These are phyloP conservation scores for Iphiclides podalirius DNA, from an alignment of 2,888 invertebrate species.

Conservation along the genomic window DNA sequence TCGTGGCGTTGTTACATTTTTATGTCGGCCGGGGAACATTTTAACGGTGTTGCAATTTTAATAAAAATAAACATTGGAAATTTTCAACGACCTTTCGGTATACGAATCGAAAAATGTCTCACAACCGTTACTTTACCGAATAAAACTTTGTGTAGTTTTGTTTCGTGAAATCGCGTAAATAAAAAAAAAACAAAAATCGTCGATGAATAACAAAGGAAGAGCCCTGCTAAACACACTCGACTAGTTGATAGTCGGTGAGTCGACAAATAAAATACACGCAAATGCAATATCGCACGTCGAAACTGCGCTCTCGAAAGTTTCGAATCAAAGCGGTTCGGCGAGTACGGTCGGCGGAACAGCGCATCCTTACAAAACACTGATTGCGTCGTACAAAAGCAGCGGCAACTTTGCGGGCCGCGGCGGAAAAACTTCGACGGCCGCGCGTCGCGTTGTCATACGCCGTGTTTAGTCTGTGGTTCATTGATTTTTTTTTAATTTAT, in stretches of 20 bases:
- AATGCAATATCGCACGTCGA: conserved; percentile 73
- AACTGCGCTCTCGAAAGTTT: conserved; percentile 71
- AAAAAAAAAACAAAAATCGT: too few relatives aligned
- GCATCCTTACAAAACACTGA: conserved; percentile 77
- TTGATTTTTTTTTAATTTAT: conserved; percentile 26
- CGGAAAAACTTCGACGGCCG: conserved; percentile 69
- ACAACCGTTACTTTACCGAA: too few relatives aligned
- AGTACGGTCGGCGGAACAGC: conserved; percentile 68
- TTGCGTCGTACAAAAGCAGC: conserved; percentile 66
- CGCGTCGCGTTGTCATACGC: conserved; percentile 38
- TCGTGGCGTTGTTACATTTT: conserved; percentile 54
- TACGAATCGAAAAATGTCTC: too few relatives aligned
- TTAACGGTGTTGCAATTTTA: conserved; percentile 43
- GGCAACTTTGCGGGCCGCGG: conserved; percentile 58
- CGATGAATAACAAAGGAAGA: too few relatives aligned
- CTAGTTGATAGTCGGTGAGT: too few relatives aligned
- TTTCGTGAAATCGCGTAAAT: too few relatives aligned
- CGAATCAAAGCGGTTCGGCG: conserved; percentile 19
- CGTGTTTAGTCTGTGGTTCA: conserved; percentile 19
- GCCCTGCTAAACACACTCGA: conserved; percentile 30
- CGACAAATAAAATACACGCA: conserved; percentile 58
- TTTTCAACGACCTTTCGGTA: too few relatives aligned
- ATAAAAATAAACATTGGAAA: conserved; percentile 17
- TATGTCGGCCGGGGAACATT: conserved; percentile 45
- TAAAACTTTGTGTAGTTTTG: too few relatives aligned